Base-by-base conservation (phyloP, 2,888 invertebrate genomes). In the Cantharis nigra region DNA sequence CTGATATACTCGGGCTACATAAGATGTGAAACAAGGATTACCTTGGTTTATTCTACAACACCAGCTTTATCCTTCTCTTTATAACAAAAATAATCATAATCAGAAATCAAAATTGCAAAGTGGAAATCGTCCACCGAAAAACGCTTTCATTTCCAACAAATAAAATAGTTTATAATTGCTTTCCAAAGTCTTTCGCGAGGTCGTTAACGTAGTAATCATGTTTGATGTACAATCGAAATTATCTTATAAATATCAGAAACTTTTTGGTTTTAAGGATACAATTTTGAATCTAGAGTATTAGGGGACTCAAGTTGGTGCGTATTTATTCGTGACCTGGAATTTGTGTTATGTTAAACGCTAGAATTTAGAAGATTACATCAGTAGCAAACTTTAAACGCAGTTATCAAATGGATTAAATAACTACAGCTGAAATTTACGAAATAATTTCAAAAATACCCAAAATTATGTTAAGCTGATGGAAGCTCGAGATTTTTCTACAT, bases 1-100 rank as follows among this genome's bases (percentile, higher is more conserved):
- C 78, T 78, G 78, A 78, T 78, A 78, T 78, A 75, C 72, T 67
- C 26, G 5, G 26, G 65, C 65, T 75, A 72, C 72, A 78, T 70
- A 72, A 74, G 72, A 77, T 74, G 77, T 77, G 77, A 74, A 77
- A 74, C 74, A 74, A 62, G 75, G 75, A 78, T 78, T 78, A 78
- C 72, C 78, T 72, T 63, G 63, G 77, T 74, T 78, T 75, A 75
- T 78, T 78, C 72, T 65, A 69, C 72, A 72, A 65, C 63, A 70
- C 49, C 70, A 16, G 49, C 62, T 74, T 77, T 64, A 77, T 77
- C 71, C 71, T 74, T 72, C 70, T 71, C 78, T 75, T 70, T 75
- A 69, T 75, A 74, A 75, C 65, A 23, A 67, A 65, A 67, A 67
- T 67, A 67, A 67, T 67, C 65, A 26, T 23, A 67, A 67, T 67